A percentile compares a stretch with the other conserved stretches of the same genome.
These are phyloP conservation scores for Drosophila putrida DNA, from an alignment of 2,888 invertebrate species.

Conservation along the genomic window DNA sequence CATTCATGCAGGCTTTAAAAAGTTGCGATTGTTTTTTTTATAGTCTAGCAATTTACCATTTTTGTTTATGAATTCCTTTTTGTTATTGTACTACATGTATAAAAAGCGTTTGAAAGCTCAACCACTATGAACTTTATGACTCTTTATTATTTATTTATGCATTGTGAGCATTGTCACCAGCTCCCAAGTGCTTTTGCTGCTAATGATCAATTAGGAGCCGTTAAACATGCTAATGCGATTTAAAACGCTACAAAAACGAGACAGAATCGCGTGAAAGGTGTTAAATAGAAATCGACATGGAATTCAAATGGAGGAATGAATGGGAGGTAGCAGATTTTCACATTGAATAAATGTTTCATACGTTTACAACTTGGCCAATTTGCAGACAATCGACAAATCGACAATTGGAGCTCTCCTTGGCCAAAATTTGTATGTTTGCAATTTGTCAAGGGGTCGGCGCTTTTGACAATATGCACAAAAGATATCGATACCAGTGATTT, in stretches of 20 bases:
- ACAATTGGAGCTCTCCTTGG: conserved; percentile 50
- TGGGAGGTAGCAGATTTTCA: background rate
- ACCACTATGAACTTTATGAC: conserved; percentile 41
- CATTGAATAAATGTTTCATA: too few species aligned
- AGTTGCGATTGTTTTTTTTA: conserved; percentile 34
- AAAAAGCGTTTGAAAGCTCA: conserved; percentile 33
- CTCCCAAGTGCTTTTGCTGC: conserved; percentile 60
- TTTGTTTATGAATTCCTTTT: conserved; percentile 27
- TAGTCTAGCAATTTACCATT: conserved; percentile 34
- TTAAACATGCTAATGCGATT: conserved; percentile 58
- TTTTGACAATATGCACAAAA: conserved; percentile 56
- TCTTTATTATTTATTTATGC: conserved; percentile 67
- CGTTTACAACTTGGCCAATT: conserved; percentile 1
- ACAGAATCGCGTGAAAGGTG: conserved; percentile 36
- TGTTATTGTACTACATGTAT: conserved; percentile 10
- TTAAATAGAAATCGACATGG: conserved; percentile 25
- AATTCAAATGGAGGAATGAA: background rate
- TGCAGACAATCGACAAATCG: conserved; percentile 7
- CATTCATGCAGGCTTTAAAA: conserved; percentile 47
- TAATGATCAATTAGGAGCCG: conserved; percentile 71
- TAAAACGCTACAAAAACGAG: conserved; percentile 29
- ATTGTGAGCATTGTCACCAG: conserved; percentile 58
- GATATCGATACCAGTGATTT: conserved; percentile 67
- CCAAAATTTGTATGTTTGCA: conserved; percentile 54
- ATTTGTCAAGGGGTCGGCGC: conserved; percentile 57